Evolutionary conservation across 1,140 invertebrate genomes (phyloP).

Genomic region (Mizuhopecten yessoensis): DNA sequence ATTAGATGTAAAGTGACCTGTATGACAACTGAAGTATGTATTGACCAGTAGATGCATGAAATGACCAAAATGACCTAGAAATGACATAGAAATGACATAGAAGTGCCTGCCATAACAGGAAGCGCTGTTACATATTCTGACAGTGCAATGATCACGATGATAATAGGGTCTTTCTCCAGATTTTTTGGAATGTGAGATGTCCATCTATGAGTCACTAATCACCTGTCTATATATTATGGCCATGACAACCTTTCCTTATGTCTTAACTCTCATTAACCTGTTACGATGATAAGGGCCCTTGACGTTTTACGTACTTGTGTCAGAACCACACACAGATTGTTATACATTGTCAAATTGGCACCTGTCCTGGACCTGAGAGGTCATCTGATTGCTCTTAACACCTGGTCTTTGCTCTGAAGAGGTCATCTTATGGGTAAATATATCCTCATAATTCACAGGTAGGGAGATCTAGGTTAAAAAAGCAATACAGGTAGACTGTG

Average conservation of each 20-base stretch:
- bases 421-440: not conserved
- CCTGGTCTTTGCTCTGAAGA: not conserved
- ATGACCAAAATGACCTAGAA: not conserved
- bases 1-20: too few relatives aligned
- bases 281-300: not conserved
- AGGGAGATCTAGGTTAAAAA: not conserved
- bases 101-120: not conserved
- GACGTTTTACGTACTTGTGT: not conserved
- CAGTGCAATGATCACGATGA: not conserved
- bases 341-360: not conserved
- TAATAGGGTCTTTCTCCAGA: not conserved
- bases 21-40: not conserved
- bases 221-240: not conserved
- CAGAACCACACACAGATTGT: not conserved
- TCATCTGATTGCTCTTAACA: not conserved
- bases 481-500: not conserved
- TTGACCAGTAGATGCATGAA: not conserved
- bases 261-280: not conserved
- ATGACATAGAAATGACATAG: not conserved
- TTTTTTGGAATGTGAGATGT: not conserved
- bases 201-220: not conserved
- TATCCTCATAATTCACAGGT: conserved; percentile 1
- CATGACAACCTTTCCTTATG: not conserved
- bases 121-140: not conserved
- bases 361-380: not conserved